These are phyloP conservation scores for Tipula vernalis DNA, from an alignment of 2,888 invertebrate genomes.

Conservation along the genomic window DNA sequence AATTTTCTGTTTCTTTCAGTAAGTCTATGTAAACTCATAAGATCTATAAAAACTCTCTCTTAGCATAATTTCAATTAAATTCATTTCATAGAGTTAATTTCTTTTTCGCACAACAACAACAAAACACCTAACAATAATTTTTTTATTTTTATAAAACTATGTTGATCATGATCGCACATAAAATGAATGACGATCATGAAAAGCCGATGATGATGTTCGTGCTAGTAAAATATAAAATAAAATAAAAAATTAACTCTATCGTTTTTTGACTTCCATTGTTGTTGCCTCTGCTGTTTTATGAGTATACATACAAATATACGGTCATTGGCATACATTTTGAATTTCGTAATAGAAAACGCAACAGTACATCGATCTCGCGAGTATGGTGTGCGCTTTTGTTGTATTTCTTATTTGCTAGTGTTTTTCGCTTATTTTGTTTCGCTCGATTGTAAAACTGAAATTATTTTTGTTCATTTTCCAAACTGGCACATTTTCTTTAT, in stretches of 20 bases:
- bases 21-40: neutral
- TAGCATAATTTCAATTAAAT: neutral
- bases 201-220: neutral
- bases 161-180: neutral
- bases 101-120: neutral
- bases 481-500: neutral
- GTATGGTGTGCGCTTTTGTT: conserved; percentile 15
- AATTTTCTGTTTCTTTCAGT: neutral
- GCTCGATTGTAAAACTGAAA: neutral
- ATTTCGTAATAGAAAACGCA: conserved; percentile 25
- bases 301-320: conserved; percentile 15
- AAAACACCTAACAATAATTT: neutral
- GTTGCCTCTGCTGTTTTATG: neutral
- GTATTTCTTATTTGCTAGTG: neutral
- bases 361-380: conserved; percentile 22
- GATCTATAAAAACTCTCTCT: neutral
- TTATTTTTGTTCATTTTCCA: neutral
- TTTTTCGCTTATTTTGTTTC: neutral
- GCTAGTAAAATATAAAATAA: neutral
- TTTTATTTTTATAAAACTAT: neutral
- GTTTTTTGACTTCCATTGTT: neutral
- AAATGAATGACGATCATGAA: neutral
- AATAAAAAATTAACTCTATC: neutral
- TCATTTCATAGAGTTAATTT: neutral
- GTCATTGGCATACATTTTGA: conserved; percentile 24